Evolutionary conservation across 2,888 invertebrate genomes (phyloP).

Genomic region (Clepsis dumicolana): DNA sequence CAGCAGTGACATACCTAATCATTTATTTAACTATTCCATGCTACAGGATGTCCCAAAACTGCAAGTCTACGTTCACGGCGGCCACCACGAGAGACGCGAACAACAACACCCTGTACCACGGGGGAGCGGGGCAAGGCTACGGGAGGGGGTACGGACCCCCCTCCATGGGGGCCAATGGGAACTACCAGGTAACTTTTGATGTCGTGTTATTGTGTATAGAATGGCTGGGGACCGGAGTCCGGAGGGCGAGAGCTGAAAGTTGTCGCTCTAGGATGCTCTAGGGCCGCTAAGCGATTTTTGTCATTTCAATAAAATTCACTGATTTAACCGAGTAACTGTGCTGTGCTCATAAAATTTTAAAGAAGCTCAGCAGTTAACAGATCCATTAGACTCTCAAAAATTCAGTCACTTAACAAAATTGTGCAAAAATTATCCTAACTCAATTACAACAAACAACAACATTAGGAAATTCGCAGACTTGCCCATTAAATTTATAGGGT

Average conservation of each 20-base stretch:
- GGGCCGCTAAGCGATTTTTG: too few relatives aligned
- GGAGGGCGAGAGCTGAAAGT: too few relatives aligned
- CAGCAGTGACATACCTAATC: too few relatives aligned
- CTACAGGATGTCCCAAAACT: slow-evolving; percentile 85
- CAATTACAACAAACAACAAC: not conserved
- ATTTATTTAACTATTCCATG: slow-evolving; percentile 48
- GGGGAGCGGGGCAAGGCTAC: slow-evolving; percentile 64
- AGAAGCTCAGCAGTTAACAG: too few relatives aligned
- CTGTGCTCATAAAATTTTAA: too few relatives aligned
- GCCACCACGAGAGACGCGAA: slow-evolving; percentile 86
- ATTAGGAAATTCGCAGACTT: slow-evolving; percentile 1
- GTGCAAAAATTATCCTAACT: not conserved
- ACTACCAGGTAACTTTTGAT: slow-evolving; percentile 67
- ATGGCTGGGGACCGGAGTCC: too few relatives aligned
- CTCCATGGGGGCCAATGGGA: slow-evolving; percentile 63
- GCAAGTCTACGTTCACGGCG: slow-evolving; percentile 82
- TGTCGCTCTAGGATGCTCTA: too few relatives aligned
- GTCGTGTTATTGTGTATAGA: not conserved
- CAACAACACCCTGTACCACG: slow-evolving; percentile 85
- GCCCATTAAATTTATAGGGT: slow-evolving; percentile 1
- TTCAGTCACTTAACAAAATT: too few relatives aligned
- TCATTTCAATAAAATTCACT: too few relatives aligned
- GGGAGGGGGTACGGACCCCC: slow-evolving; percentile 73
- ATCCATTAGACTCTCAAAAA: too few relatives aligned
- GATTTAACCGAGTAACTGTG: too few relatives aligned